Evolutionary conservation across 2,113 vertebrate genomes (phyloP), one percentile per base, ranked within the genome.

Genomic region (Sander vitreus): DNA sequence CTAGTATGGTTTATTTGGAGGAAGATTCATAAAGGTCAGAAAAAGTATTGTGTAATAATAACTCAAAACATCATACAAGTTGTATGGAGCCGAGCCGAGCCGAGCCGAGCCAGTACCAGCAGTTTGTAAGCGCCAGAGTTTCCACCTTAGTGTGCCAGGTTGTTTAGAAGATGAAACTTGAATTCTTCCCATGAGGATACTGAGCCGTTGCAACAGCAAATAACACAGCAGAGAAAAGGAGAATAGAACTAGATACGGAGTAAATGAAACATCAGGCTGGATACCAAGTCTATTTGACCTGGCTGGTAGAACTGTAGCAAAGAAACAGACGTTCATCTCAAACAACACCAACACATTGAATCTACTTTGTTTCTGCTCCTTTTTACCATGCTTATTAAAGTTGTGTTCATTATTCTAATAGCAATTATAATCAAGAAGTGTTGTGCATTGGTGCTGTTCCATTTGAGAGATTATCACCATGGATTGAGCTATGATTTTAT

Each of bases 111-210:
- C 3, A 2, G 33, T 33, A 33, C 33, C 6, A 33, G 6, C 33
- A 33, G 33, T 33, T 5, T 5, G 6, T 33, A 33, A 33, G 72
- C 36, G 13, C 7, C 57, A 78, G 55, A 67, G 69, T 85, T 90
- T 90, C 86, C 89, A 80, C 67, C 50, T 51, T 30, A 36, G 72
- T 54, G 78, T 80, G 75, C 74, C 85, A 80, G 51, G 45, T 80
- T 80, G 69, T 83, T 84, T 64, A 63, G 62, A 80, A 10, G 60
- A 85, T 73, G 47, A 87, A 80, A 83, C 82, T 85, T 83, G 80
- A 80, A 86, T 84, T 63, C 84, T 83, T 81, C 86, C 53, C 68
- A 33, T 47, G 77, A 58, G 66, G 73, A 70, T 62, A 79, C 10
- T 63, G 58, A 78, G 73, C 39, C 5, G 2, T 39, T 39, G 69